phyloP scores from a whole-genome alignment of 1,140 invertebrate species.

The Pissodes strobi region DNA sequence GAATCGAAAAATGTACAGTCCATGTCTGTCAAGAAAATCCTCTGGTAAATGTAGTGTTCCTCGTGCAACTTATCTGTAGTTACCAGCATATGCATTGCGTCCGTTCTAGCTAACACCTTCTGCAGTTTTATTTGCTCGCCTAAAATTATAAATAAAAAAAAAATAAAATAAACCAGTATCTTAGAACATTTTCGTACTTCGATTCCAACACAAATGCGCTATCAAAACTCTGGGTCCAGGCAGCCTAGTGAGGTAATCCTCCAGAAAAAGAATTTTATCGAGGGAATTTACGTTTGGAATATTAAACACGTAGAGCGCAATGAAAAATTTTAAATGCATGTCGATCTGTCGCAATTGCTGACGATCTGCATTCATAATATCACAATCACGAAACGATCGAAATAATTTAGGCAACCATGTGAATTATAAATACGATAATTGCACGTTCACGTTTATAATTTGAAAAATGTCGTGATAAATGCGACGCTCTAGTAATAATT shows the following conservation, averaged over 20 bases:
- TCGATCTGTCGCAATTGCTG: no score
- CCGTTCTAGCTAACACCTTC: background rate
- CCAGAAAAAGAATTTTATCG: slow-evolving; percentile 1
- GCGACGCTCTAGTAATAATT: no score
- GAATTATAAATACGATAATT: background rate
- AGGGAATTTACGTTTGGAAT: no score
- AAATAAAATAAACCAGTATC: background rate
- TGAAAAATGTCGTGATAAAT: no score
- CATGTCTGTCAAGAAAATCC: slow-evolving; percentile 10
- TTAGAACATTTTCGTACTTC: background rate
- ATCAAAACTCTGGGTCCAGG: background rate
- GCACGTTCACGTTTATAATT: no score
- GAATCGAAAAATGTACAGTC: background rate
- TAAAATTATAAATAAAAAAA: no score
- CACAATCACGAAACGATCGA: no score
- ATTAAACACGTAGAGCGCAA: no score
- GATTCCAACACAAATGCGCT: slow-evolving; percentile 9
- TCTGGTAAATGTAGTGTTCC: background rate
- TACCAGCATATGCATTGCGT: background rate
- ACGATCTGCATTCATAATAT: no score
- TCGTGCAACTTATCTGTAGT: background rate
- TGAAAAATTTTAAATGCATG: no score
- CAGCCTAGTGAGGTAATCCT: background rate
- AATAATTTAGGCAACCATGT: no score
- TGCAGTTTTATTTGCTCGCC: background rate